Conservation (phyloP, 2,113 vertebrate genomes). For the Nesospiza acunhae region DNA sequence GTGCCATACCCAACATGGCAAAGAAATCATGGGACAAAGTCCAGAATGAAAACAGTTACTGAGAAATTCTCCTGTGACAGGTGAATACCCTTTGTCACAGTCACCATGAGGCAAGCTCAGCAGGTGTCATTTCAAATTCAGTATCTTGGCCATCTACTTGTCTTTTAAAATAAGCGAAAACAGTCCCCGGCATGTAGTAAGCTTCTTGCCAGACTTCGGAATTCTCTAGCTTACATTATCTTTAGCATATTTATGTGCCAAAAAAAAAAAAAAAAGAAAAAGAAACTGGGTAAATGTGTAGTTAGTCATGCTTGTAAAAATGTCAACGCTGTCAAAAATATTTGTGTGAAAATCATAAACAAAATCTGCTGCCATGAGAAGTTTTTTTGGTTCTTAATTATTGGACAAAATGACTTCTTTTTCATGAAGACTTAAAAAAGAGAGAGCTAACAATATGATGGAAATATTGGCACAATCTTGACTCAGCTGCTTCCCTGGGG, state of each 20-base stretch:
- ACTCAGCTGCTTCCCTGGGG: conserved; percentile 55
- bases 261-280: not conserved
- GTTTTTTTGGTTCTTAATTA: conserved; percentile 54
- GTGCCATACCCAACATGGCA: not conserved
- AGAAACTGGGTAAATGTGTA: conserved; percentile 20
- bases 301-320: conserved; percentile 65
- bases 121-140: conserved; percentile 15
- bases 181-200: conserved; percentile 3
- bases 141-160: conserved; percentile 27
- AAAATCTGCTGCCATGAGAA: conserved; percentile 59
- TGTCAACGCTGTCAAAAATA: conserved; percentile 53
- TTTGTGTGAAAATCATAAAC: conserved; percentile 65
- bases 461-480: conserved; percentile 61
- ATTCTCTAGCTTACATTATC: conserved; percentile 24
- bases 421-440: conserved; percentile 35
- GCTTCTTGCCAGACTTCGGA: conserved; percentile 15
- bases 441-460: conserved; percentile 21
- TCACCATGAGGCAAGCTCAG: not conserved
- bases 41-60: not conserved
- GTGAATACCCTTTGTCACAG: not conserved
- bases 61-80: not conserved
- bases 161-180: conserved; percentile 25
- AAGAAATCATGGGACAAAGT: not conserved
- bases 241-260: conserved; percentile 20
- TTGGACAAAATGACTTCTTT: conserved; percentile 41